Percentiles rank a stretch among this genome's conserved stretches.
These are phyloP conservation scores for Zaprionus capensis DNA, from an alignment of 1,140 invertebrate genomes.

Conservation along the genomic window DNA sequence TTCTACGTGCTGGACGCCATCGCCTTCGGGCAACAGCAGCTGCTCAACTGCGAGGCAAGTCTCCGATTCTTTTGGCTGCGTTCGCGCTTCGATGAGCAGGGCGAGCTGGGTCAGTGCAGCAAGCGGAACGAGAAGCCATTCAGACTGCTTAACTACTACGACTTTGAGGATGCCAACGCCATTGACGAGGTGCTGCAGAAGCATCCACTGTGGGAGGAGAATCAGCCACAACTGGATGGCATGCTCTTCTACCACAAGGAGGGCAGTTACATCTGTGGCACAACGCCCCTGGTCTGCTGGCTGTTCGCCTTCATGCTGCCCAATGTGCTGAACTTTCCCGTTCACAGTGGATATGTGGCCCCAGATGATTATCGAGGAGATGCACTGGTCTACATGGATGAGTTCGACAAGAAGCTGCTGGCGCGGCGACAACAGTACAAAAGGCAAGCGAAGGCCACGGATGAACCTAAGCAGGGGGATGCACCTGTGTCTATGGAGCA, in stretches of 20 bases:
- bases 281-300: constrained; percentile 95
- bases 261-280: constrained; percentile 90
- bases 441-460: neutral
- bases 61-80: constrained; percentile 77
- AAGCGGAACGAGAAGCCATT: constrained; percentile 62
- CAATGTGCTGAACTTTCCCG: constrained; percentile 88
- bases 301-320: constrained; percentile 94
- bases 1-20: constrained; percentile 93
- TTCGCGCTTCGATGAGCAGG: constrained; percentile 62
- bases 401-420: constrained; percentile 83
- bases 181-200: constrained; percentile 55
- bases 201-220: constrained; percentile 67
- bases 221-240: constrained; percentile 88
- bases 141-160: constrained; percentile 51
- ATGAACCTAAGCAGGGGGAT: neutral
- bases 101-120: constrained; percentile 30
- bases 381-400: constrained; percentile 84
- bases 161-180: constrained; percentile 60
- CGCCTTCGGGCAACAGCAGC: constrained; percentile 91
- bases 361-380: constrained; percentile 85
- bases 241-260: constrained; percentile 93
- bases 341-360: constrained; percentile 84
- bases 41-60: constrained; percentile 91
- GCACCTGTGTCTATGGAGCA: constrained; percentile 31
- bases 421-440: constrained; percentile 25